phyloP scores from a whole-genome alignment of 1,140 invertebrate genomes.

The Danaus plexippus region DNA sequence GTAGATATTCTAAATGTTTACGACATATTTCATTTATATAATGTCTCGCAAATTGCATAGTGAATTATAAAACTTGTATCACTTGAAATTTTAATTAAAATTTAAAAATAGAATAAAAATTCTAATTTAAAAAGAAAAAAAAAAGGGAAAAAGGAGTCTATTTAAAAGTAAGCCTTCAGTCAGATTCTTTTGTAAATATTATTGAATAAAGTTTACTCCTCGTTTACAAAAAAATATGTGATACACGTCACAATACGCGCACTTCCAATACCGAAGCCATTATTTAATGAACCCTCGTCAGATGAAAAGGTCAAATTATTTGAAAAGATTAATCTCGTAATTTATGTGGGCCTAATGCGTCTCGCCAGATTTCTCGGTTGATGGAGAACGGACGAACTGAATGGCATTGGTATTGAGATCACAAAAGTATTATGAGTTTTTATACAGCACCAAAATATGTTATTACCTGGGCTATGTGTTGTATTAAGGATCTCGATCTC shows the following conservation, averaged over 20 bases:
- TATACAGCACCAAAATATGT: conserved; percentile 20
- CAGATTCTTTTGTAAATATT: conserved; percentile 31
- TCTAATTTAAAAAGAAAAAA: no score
- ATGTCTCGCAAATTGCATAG: no score
- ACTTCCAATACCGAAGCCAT: conserved; percentile 63
- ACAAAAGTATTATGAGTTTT: conserved; percentile 35
- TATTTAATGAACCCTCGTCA: conserved; percentile 71
- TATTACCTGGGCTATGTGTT: conserved; percentile 13
- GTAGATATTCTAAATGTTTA: no score
- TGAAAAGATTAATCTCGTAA: conserved; percentile 71
- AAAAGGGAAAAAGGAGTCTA: no score
- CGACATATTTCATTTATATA: no score
- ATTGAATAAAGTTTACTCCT: conserved; percentile 36
- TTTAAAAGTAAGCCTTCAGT: conserved; percentile 1
- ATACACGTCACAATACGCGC: conserved; percentile 66
- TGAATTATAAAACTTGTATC: no score
- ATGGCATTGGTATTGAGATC: conserved; percentile 48
- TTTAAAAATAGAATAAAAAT: no score
- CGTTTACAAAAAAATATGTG: conserved; percentile 59
- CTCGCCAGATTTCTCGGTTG: conserved; percentile 54
- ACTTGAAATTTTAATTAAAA: no score
- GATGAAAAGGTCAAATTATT: conserved; percentile 71
- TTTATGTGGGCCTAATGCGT: conserved; percentile 60
- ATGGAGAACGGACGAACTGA: conserved; percentile 32
- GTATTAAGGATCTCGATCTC: conserved; percentile 24